Evolutionary conservation across 2,888 invertebrate species (phyloP).

Genomic region (Ophion slaviceki): DNA sequence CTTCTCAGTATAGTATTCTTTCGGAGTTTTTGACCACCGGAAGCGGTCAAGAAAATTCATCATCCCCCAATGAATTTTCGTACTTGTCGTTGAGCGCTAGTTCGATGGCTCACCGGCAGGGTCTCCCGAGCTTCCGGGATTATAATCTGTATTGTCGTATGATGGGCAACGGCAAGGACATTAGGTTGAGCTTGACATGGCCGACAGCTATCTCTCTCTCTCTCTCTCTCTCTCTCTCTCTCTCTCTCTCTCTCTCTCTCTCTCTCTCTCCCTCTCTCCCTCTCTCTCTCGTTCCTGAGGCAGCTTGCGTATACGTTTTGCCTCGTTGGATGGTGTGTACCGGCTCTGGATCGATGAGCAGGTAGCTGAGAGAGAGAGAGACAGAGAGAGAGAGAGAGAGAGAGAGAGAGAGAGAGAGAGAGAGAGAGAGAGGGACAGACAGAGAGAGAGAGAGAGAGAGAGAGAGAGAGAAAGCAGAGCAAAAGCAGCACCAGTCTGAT

Average conservation of each 20-base stretch:
- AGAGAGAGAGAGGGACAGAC: too few relatives aligned
- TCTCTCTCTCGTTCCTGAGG: slow-evolving; percentile 5
- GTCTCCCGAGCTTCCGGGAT: slow-evolving; percentile 49
- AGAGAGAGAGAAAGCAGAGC: slow-evolving; percentile 67
- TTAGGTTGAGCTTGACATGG: slow-evolving; percentile 50
- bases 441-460: neutral
- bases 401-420: slow-evolving; percentile 62
- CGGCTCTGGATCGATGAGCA: slow-evolving; percentile 60
- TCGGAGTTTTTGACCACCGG: too few relatives aligned
- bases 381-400: slow-evolving; percentile 41
- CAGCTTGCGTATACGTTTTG: slow-evolving; percentile 12
- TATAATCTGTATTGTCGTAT: slow-evolving; percentile 54
- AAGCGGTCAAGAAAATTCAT: neutral
- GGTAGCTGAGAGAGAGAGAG: slow-evolving; percentile 48
- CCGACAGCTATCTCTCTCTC: slow-evolving; percentile 32
- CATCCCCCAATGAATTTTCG: neutral
- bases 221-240: neutral
- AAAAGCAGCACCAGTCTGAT: slow-evolving; percentile 77
- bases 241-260: too few relatives aligned
- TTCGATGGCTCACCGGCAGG: slow-evolving; percentile 7
- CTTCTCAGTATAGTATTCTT: too few relatives aligned
- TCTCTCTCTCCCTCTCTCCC: too few relatives aligned
- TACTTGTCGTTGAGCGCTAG: neutral
- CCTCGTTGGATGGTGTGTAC: slow-evolving; percentile 50
- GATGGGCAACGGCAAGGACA: slow-evolving; percentile 71